These are phyloP conservation scores for Pseudomyrmex dendroicus DNA, from an alignment of 1,140 invertebrate genomes.

Conservation along the genomic window DNA sequence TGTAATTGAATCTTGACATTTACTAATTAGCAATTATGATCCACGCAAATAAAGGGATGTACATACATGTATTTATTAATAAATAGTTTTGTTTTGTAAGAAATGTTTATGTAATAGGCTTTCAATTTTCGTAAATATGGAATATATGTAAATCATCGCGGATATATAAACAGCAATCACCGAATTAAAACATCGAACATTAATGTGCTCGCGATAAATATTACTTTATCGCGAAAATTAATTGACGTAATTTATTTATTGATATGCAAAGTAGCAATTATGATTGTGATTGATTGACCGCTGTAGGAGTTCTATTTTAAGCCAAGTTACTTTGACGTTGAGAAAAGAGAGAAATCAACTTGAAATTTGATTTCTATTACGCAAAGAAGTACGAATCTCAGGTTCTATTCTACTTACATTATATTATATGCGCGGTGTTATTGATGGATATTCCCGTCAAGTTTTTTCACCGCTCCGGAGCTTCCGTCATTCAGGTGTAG, in stretches of 20 bases:
- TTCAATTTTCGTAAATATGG: not conserved
- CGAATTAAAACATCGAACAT: constrained; percentile 28
- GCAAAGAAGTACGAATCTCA: not conserved
- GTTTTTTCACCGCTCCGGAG: not conserved
- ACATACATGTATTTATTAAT: not conserved
- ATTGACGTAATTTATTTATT: not conserved
- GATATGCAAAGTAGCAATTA: too few species aligned
- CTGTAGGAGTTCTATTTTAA: too few species aligned
- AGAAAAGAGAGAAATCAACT: not conserved
- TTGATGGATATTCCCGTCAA: not conserved
- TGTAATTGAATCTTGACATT: not conserved
- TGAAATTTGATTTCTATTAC: constrained; percentile 6
- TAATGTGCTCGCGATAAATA: constrained; percentile 20
- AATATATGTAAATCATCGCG: constrained; percentile 21
- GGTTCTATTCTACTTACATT: not conserved
- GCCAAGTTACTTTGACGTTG: too few species aligned
- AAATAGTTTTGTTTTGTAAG: constrained; percentile 8
- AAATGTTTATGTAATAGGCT: not conserved
- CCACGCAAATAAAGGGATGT: not conserved
- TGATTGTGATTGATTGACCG: too few species aligned
- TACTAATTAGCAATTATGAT: constrained; percentile 38
- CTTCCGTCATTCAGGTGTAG: not conserved
- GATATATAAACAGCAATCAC: constrained; percentile 1
- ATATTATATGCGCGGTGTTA: too few species aligned
- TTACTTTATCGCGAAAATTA: not conserved